These are phyloP conservation scores for Trichopoda pennipes DNA, from an alignment of 2,888 invertebrate species.

Conservation along the genomic window DNA sequence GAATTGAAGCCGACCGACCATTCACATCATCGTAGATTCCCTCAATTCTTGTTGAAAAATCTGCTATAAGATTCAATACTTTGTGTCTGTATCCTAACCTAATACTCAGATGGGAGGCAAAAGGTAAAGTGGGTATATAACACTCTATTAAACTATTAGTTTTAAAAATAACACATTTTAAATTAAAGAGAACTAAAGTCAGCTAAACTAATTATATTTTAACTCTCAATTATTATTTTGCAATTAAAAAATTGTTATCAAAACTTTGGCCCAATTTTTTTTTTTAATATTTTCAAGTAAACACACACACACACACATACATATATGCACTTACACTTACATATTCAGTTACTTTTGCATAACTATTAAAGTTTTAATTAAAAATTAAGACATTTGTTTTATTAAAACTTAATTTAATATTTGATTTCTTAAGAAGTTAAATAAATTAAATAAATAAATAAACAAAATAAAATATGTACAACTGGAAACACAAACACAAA, in stretches of 20 bases:
- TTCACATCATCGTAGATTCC: no score
- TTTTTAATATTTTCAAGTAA: neutral
- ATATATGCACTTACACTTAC: neutral
- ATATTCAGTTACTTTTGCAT: neutral
- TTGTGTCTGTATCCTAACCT: no score
- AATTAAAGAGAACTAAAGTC: no score
- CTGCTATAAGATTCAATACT: no score
- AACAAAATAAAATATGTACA: neutral
- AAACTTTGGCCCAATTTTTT: neutral
- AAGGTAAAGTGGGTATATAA: no score
- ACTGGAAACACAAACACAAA: neutral
- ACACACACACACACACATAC: no score
- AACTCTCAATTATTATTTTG: neutral
- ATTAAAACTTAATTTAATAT: constrained; percentile 33
- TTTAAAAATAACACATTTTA: no score
- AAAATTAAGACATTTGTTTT: constrained; percentile 3
- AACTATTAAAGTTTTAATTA: neutral
- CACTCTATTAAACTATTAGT: no score
- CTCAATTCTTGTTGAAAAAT: no score
- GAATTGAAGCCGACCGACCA: no score
- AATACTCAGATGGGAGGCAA: no score
- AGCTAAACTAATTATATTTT: no score
- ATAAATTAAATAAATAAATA: neutral
- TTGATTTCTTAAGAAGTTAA: constrained; percentile 13
- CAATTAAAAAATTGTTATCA: neutral